These are phyloP conservation scores for Rhopilema esculentum DNA, from an alignment of 30 jellyfish, hydroid and myxozoan genomes.

Conservation along the genomic window DNA sequence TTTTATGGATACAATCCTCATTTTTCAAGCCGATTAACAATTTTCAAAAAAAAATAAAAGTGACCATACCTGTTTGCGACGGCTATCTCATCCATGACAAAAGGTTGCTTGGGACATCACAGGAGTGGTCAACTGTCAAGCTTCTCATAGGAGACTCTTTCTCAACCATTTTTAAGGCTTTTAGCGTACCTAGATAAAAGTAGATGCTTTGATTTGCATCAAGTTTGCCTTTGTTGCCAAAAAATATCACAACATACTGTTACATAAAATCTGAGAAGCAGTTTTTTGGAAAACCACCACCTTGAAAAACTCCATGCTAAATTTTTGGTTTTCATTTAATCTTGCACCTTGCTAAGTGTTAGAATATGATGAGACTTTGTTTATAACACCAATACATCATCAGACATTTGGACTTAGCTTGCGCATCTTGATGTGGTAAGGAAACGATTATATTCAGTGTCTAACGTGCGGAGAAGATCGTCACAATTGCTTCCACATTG, in stretches of 20 bases:
- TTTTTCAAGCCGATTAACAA: no score
- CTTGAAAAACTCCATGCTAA: not conserved
- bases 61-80: no score
- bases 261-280: not conserved
- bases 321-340: constrained; percentile 19
- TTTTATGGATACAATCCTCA: no score
- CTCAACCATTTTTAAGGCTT: no score
- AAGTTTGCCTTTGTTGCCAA: no score
- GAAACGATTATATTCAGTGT: not conserved
- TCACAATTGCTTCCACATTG: not conserved
- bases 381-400: constrained; percentile 5
- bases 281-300: not conserved
- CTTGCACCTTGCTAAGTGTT: constrained; percentile 64
- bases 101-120: no score
- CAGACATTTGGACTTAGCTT: not conserved
- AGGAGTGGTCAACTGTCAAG: no score
- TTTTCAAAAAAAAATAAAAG: no score
- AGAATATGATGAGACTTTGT: constrained; percentile 14
- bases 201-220: no score
- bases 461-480: not conserved
- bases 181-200: no score
- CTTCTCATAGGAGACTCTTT: no score
- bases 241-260: not conserved
- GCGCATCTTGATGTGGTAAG: constrained; percentile 25
- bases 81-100: no score